Percentiles rank a stretch among this genome's conserved stretches.
Conservation (phyloP, 2,797 vertebrate genomes). For the Gadopsis marmoratus region DNA sequence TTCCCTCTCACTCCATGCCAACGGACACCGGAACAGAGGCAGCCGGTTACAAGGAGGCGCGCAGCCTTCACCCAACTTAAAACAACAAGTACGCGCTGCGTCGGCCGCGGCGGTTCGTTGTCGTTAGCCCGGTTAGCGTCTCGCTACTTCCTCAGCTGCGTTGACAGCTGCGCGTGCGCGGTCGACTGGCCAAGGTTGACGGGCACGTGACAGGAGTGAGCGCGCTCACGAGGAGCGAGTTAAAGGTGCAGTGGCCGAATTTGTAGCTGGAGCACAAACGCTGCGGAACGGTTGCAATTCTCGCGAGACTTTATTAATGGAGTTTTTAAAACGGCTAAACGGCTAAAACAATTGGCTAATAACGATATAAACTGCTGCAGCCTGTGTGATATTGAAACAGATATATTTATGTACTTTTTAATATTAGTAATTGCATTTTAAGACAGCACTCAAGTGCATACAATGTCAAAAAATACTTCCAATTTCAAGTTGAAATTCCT, state of each 20-base stretch:
- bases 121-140: constrained; percentile 45
- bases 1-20: neutral
- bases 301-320: constrained; percentile 18
- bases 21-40: neutral
- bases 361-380: no score
- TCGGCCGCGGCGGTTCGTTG: neutral
- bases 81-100: accelerated
- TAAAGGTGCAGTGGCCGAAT: constrained; percentile 64
- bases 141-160: constrained; percentile 63
- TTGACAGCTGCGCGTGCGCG: constrained; percentile 66
- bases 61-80: neutral
- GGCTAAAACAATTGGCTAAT: no score
- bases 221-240: constrained; percentile 73
- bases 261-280: neutral
- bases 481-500: neutral
- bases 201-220: constrained; percentile 73
- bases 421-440: neutral
- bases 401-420: no score
- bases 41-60: neutral
- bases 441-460: no score
- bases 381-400: no score
- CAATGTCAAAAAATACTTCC: neutral
- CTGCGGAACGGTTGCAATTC: neutral
- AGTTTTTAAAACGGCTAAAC: neutral
- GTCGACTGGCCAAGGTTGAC: constrained; percentile 51